A percentile compares a stretch with the other conserved stretches of the same genome.
These are phyloP conservation scores for Vandiemenella viatica DNA, from an alignment of 2,888 invertebrate species.

Conservation along the genomic window DNA sequence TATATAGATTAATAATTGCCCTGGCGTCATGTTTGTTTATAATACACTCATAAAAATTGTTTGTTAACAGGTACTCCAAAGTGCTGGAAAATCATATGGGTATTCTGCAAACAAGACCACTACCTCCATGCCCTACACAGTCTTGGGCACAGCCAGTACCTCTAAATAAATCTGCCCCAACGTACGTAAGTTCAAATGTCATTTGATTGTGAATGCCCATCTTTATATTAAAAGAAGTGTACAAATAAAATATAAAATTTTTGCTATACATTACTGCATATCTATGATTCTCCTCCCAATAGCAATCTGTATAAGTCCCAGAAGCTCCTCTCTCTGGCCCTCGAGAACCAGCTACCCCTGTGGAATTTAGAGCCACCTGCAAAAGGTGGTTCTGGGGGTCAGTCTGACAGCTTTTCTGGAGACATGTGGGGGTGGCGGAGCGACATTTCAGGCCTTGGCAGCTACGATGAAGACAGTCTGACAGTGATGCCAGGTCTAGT, in stretches of 20 bases:
- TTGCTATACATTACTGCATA: background rate
- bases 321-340: conserved; percentile 47
- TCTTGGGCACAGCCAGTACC: conserved; percentile 49
- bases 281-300: background rate
- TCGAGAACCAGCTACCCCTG: conserved; percentile 20
- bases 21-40: background rate
- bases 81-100: conserved; percentile 55
- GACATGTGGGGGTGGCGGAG: conserved; percentile 31
- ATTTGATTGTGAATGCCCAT: too few species aligned
- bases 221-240: too few species aligned
- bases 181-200: conserved; percentile 27
- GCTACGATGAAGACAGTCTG: conserved; percentile 30
- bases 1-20: background rate
- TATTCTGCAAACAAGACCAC: conserved; percentile 42
- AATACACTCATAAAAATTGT: too few species aligned
- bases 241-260: conserved; percentile 1
- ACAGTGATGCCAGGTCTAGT: conserved; percentile 27
- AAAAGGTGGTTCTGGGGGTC: conserved; percentile 14
- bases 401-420: conserved; percentile 16
- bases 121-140: conserved; percentile 50
- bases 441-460: conserved; percentile 39
- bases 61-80: conserved; percentile 55
- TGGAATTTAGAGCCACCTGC: conserved; percentile 15
- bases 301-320: conserved; percentile 65
- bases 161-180: conserved; percentile 54